phyloP scores from a whole-genome alignment of 2,888 invertebrate species.

The Caenorhabditis panamensis region DNA sequence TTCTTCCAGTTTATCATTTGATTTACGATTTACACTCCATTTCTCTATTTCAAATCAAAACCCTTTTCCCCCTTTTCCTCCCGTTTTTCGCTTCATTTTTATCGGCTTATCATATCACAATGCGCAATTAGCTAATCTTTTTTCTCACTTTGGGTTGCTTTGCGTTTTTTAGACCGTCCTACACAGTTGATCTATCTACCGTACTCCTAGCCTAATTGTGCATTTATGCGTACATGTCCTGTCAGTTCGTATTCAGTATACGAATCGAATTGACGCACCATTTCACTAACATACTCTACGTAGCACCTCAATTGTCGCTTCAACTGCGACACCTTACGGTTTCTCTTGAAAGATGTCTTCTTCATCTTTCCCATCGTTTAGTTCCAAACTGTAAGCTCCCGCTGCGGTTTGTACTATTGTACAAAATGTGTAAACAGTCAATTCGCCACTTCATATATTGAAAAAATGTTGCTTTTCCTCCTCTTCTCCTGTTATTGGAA shows the following conservation, averaged over 20 bases:
- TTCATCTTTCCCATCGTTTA: neutral
- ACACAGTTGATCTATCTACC: constrained; percentile 24
- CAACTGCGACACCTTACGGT: constrained; percentile 13
- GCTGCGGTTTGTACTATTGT: constrained; percentile 12
- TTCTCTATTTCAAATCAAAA: too few species aligned
- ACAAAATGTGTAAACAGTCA: neutral
- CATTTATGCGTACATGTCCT: constrained; percentile 52
- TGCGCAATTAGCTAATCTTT: neutral
- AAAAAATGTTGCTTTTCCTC: constrained; percentile 7
- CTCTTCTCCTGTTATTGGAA: too few species aligned
- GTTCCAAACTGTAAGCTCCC: too few species aligned
- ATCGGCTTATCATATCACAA: neutral
- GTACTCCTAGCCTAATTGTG: constrained; percentile 55
- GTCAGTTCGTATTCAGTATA: constrained; percentile 44
- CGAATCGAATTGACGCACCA: constrained; percentile 51
- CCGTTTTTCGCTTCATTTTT: too few species aligned
- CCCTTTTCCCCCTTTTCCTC: neutral
- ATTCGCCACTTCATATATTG: constrained; percentile 2
- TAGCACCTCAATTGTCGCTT: constrained; percentile 1
- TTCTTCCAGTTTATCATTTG: neutral
- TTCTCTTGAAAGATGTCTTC: too few species aligned
- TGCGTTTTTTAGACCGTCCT: neutral
- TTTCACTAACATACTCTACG: constrained; percentile 33
- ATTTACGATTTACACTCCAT: too few species aligned
- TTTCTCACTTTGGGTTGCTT: neutral